phyloP scores from a whole-genome alignment of 2,888 invertebrate genomes.

The Callimorpha dominula region DNA sequence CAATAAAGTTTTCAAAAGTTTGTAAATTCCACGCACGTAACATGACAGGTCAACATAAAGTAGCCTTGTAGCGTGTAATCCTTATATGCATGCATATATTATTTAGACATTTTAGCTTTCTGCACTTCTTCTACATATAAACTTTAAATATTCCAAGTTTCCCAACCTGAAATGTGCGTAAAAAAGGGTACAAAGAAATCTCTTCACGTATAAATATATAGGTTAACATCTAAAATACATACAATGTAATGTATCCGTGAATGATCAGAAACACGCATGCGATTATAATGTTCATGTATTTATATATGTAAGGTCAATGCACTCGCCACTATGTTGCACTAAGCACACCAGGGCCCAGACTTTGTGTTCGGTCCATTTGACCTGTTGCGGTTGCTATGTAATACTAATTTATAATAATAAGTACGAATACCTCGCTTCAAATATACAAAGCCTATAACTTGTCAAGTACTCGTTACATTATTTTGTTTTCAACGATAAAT shows the following conservation, averaged over 20 bases:
- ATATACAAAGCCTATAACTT: constrained; percentile 15
- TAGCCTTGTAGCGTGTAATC: no score
- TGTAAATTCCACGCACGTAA: no score
- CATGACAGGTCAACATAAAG: no score
- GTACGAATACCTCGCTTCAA: constrained; percentile 17
- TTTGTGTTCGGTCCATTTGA: constrained; percentile 36
- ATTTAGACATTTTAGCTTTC: no score
- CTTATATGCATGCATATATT: no score
- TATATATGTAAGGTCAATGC: constrained; percentile 75
- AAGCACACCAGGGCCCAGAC: constrained; percentile 46
- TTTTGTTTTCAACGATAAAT: constrained; percentile 30
- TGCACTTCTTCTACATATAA: no score
- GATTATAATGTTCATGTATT: constrained; percentile 62
- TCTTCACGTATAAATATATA: no score
- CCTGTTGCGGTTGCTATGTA: constrained; percentile 17
- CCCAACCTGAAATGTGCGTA: no score
- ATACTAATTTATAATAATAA: constrained; percentile 5
- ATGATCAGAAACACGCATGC: constrained; percentile 70
- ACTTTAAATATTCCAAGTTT: no score
- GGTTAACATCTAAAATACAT: constrained; percentile 12
- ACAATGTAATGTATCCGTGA: constrained; percentile 66
- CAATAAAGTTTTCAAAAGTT: no score
- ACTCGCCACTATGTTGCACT: constrained; percentile 64
- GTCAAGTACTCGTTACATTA: constrained; percentile 13
- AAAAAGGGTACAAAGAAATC: no score